These are phyloP conservation scores for Tiliacea citrago DNA, from an alignment of 2,888 invertebrate species.

Conservation along the genomic window DNA sequence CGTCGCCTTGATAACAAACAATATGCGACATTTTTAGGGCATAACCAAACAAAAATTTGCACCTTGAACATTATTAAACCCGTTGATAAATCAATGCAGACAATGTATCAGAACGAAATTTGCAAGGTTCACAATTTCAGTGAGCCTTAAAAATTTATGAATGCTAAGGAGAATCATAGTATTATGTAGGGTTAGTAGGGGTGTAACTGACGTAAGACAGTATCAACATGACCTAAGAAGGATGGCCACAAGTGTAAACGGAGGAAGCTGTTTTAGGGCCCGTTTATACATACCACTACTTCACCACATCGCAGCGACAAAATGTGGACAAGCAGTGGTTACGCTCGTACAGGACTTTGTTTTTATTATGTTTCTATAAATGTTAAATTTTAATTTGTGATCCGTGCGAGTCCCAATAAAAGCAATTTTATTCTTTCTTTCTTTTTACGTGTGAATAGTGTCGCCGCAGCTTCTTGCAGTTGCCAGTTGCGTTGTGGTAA, in stretches of 20 bases:
- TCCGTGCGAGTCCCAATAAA: no score
- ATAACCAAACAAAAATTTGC: conserved; percentile 15
- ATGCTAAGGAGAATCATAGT: conserved; percentile 8
- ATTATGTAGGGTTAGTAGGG: neutral
- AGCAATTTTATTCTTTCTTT: no score
- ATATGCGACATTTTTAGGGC: conserved; percentile 34
- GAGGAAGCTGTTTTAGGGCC: neutral
- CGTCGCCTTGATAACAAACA: conserved; percentile 26
- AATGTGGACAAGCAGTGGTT: no score
- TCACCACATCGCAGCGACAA: no score
- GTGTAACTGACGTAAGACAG: conserved; percentile 3
- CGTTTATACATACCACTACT: no score
- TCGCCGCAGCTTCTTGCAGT: no score
- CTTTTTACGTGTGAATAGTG: no score
- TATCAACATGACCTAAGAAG: neutral
- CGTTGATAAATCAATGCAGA: conserved; percentile 29
- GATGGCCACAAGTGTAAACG: neutral
- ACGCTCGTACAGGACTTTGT: no score
- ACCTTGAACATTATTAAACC: conserved; percentile 42
- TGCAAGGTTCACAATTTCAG: conserved; percentile 27
- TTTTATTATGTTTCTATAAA: no score
- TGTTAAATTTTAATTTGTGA: no score
- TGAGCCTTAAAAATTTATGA: conserved; percentile 15
- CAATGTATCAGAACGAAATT: conserved; percentile 30
- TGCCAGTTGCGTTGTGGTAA: no score